Evolutionary conservation across 2,113 vertebrate species (phyloP), one percentile per base, ranked within the genome.

Genomic region (Meriones unguiculatus): DNA sequence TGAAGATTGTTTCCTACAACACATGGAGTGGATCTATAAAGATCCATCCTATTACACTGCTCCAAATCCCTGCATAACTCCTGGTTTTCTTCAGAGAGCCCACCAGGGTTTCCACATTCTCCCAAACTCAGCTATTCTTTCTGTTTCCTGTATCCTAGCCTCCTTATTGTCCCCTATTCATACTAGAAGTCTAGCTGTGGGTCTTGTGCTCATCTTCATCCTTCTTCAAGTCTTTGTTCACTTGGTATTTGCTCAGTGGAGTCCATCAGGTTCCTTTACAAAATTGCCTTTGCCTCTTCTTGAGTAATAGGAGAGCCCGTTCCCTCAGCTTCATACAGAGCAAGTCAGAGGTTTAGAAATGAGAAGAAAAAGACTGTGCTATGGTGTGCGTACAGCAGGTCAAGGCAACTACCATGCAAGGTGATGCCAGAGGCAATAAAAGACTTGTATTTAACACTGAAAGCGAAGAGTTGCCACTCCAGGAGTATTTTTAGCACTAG

Each of bases 391-490:
- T 80, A 64, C 54, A 87, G 32, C n/a, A 82, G 41, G 20, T 69
- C 32, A 41, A 86, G 32, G 32, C 0, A 2, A 41, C n/a, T 1
- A 41, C 35, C 38, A 15, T 8, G 30, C 11, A 87, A 84, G 13
- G 35, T 57, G 22, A 62, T 81, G 22, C 54, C 64, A 8, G n/a
- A 90, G 62, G 67, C 64, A 90, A 17, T 70, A 62, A 52, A 89
- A 84, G 11, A 14, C 59, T 35, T 90, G n/a, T 20, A 62, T 87
- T 95, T 87, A 87, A 87, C 50, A 91, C 81, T 75, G 75, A 96
- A n/a, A 80, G 7, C 76, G 64, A 87, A 82, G 54, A 91, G 57
- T 78, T 14, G 8, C 4, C 78, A 80, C 76, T 52, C 50, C 18
- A 59, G 7, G 54, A 62, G 0, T 32, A 73, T 18, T 64, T 95